Percentiles rank a stretch among this genome's conserved stretches.
Conservation (phyloP, 2,888 invertebrate genomes). For the Cyaniris semiargus region DNA sequence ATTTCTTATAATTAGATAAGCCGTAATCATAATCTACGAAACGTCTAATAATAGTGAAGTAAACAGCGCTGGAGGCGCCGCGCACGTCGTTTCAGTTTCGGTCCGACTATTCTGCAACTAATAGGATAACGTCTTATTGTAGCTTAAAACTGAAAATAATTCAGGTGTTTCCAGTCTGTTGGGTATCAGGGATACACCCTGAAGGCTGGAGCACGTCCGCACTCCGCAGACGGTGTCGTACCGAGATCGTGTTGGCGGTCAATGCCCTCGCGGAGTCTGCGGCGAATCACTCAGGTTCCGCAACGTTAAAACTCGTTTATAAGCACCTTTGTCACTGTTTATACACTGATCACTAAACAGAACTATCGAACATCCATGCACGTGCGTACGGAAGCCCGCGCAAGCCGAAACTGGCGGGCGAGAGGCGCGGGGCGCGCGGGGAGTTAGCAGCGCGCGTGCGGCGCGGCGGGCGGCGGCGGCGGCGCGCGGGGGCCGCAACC, state of each 20-base stretch:
- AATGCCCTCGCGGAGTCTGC: constrained; percentile 50
- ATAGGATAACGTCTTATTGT: background rate
- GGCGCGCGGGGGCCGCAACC: constrained; percentile 17
- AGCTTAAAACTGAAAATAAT: constrained; percentile 4
- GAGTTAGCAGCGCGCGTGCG: constrained; percentile 33
- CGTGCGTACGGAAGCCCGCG: constrained; percentile 31
- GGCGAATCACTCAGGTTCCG: constrained; percentile 34
- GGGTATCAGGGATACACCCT: background rate
- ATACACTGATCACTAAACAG: constrained; percentile 33
- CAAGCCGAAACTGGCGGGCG: constrained; percentile 28
- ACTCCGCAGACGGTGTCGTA: constrained; percentile 38
- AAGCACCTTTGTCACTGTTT: constrained; percentile 33
- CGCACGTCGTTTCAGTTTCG: constrained; percentile 29
- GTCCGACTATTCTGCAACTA: background rate
- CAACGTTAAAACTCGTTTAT: constrained; percentile 27
- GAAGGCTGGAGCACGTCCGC: background rate
- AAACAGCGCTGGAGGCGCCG: constrained; percentile 33
- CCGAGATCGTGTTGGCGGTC: constrained; percentile 58
- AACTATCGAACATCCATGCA: background rate
- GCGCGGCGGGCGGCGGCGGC: constrained; percentile 30
- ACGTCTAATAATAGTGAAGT: constrained; percentile 31
- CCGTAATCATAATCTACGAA: constrained; percentile 30
- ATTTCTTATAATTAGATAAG: constrained; percentile 43
- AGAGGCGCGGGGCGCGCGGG: constrained; percentile 32
- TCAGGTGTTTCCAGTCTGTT: background rate